Base-by-base conservation (phyloP, 2,113 vertebrate genomes). In the Ceyx melanurus region DNA sequence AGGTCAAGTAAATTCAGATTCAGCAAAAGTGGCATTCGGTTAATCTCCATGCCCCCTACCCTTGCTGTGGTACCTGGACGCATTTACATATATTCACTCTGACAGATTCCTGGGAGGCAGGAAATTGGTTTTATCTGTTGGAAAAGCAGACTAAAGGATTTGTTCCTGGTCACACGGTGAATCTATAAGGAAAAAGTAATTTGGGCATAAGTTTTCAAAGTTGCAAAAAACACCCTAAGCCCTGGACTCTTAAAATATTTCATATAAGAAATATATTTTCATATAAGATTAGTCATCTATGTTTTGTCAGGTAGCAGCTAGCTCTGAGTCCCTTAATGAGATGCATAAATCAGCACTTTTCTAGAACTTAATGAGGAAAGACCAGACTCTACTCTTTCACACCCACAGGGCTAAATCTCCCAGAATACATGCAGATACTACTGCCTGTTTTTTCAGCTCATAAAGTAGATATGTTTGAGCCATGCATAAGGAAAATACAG, bases 111-210 rank as follows among this genome's bases (percentile, higher is more conserved):
- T 88, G 68, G 25, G 61, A 92, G 65, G 65, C 57, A 78, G 73
- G 80, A 90, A 92, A 90, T 61, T 37, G 20, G 28, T 83, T 82
- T 90, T 80, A 86, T 78, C 68, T 71, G 33, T 54, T 43, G 73
- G 61, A 65, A 93, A 71, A 86, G 53, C 65, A 83, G 53, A 56
- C 51, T 80, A 80, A 86, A 83, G 72, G 89, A 80, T 83, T 92
- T 92, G 46, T 78, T 37, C 48, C 56, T 40, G 48, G 81, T 74
- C 68, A 83, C 33, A 70, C 22, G 76, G 79, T 50, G 86, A 77
- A 83, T 83, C 72, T 46, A 3, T 22, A 48, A 79, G n/a, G 60
- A 58, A 74, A 85, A 76, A n/a, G 8, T 40, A 28, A 88, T 88
- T 45, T 79, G 29, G 31, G 50, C 45, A 29, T 42, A 75, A 70